A percentile compares a stretch with the other conserved stretches of the same genome.
Conservation (phyloP, 2,797 vertebrate species). For the Pyrocephalus nanus region DNA sequence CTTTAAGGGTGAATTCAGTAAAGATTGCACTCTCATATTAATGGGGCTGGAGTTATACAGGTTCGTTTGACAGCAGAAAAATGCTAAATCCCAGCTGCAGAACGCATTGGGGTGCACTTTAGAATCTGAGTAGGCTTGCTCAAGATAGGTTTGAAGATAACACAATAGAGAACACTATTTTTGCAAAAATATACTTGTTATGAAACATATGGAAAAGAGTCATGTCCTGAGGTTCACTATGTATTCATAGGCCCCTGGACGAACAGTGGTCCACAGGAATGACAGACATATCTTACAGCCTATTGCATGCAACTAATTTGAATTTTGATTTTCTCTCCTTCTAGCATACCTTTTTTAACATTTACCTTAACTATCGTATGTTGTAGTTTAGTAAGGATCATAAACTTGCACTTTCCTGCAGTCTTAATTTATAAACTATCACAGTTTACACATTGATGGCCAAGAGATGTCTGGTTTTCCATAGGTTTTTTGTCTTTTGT, state of each 20-base stretch:
- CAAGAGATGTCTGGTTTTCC: conserved; percentile 16
- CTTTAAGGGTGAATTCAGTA: neutral
- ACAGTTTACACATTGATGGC: neutral
- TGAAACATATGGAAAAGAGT: neutral
- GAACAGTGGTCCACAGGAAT: neutral
- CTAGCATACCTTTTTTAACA: neutral
- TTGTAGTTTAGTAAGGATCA: conserved; percentile 22
- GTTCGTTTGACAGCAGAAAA: neutral
- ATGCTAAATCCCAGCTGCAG: neutral
- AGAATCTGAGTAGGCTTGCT: neutral
- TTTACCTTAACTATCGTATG: neutral
- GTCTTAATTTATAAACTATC: neutral
- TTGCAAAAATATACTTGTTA: neutral
- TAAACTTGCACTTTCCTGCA: conserved; percentile 14
- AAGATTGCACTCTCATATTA: neutral
- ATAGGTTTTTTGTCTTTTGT: neutral
- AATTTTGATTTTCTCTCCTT: neutral
- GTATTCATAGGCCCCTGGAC: neutral
- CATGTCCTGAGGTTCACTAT: neutral
- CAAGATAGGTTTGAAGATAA: neutral
- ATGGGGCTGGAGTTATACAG: fast-evolving
- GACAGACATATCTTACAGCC: neutral
- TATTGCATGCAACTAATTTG: neutral
- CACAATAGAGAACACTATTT: neutral
- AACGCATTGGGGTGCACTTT: neutral